A percentile compares a stretch with the other conserved stretches of the same genome.
Evolutionary conservation across 2,888 invertebrate genomes (phyloP).

Genomic region (Archips xylosteana): DNA sequence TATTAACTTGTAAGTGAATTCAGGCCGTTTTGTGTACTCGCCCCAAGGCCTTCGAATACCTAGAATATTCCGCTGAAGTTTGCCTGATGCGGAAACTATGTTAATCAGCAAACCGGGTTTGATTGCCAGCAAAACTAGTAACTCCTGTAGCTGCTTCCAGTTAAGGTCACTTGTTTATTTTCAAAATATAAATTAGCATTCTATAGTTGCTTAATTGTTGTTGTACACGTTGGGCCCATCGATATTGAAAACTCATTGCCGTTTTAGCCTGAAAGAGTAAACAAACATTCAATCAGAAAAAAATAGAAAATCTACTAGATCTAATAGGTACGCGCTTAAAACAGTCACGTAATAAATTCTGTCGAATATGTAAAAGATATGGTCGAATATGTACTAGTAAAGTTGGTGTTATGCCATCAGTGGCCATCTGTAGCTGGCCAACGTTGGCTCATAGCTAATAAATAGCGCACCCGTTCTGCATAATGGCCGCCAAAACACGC

Average conservation of each 20-base stretch:
- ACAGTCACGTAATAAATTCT: not conserved
- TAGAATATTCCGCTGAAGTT: constrained; percentile 51
- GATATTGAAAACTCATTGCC: too few species aligned
- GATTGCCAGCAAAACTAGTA: constrained; percentile 54
- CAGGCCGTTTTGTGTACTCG: constrained; percentile 42
- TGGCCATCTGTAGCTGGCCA: constrained; percentile 32
- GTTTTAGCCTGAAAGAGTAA: too few species aligned
- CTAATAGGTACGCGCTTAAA: not conserved
- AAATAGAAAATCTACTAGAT: not conserved
- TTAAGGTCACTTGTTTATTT: constrained; percentile 31
- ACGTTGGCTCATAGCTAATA: constrained; percentile 11
- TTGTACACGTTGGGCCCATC: too few species aligned
- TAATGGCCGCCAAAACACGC: constrained; percentile 41
- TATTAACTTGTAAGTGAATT: constrained; percentile 3
- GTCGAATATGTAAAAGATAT: not conserved
- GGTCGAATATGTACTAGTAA: not conserved
- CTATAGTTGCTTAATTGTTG: not conserved
- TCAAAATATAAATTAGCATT: constrained; percentile 15
- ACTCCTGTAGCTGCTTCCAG: constrained; percentile 42
- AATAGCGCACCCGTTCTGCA: constrained; percentile 32
- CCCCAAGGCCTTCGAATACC: constrained; percentile 47
- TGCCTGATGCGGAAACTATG: constrained; percentile 58
- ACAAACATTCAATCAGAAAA: too few species aligned
- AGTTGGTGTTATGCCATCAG: constrained; percentile 30
- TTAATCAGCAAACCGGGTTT: constrained; percentile 55